Base-by-base conservation (phyloP, 2,888 invertebrate species). In the Schizaphis graminum region DNA sequence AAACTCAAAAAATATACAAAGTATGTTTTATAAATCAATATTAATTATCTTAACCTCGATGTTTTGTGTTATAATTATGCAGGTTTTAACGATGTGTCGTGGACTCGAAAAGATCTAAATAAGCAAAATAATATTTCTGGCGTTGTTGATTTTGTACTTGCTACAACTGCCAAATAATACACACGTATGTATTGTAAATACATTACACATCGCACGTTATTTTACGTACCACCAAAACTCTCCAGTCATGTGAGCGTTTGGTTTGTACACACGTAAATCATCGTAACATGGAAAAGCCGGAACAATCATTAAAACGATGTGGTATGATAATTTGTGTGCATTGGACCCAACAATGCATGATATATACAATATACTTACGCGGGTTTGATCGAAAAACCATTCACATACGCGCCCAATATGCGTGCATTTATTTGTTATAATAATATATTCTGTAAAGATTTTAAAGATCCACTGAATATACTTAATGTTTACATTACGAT, bases 221-320 rank as follows among this genome's bases (percentile, higher is more conserved):
- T 77, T 77, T 77, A 21, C 35, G 35, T 35, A 77, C 77, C 24
- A 21, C 21, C 77, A 77, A 35, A 77, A 77, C 77, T 77, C 35
- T 35, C 77, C 21, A 77, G 21, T 77, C 35, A 35, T 21, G 35
- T 35, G 35, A 77, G 35, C 8, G 2, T 35, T 77, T 21, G 77
- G 35, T 35, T 35, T 77, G 77, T 35, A 35, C 35, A 77, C 21
- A 77, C 21, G 77, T 77, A 77, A 77, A 77, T 77, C 77, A 35
- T 77, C 77, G 77, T 41, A 41, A 77, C 8, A 77, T 77, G 35
- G 77, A 77, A 77, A 77, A 77, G 21, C 77, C 35, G 8, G 77
- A 77, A 77, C 35, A 77, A 16, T 77, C 77, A 77, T 77, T 77
- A 77, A 77, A 77, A 35, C 77, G 77, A 77, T 35, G 77, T 77